A percentile compares a stretch with the other conserved stretches of the same genome.
phyloP scores from a whole-genome alignment of 1,140 invertebrate genomes.

The Subanguina moxae region DNA sequence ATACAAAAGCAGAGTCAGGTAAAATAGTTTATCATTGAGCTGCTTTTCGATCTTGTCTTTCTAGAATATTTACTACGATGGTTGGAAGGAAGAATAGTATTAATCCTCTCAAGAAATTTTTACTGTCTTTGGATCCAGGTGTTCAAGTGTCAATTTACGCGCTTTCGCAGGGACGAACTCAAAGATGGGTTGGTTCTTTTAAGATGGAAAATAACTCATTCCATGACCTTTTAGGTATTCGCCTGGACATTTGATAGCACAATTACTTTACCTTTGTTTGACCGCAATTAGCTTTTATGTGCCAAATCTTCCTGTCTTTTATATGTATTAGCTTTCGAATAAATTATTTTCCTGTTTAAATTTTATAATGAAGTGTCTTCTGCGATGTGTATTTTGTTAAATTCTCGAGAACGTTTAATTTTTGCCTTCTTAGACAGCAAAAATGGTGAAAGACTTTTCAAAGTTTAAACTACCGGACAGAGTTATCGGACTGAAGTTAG shows the following conservation, averaged over 20 bases:
- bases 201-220: neutral
- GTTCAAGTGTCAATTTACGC: slow-evolving; percentile 15
- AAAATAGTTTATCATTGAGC: neutral
- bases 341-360: no score
- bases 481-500: no score
- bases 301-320: no score
- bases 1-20: slow-evolving; percentile 19
- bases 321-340: no score
- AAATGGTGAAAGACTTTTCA: no score
- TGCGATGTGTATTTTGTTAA: no score
- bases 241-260: slow-evolving; percentile 19
- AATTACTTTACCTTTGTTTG: no score
- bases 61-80: slow-evolving; percentile 28
- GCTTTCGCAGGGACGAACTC: slow-evolving; percentile 22
- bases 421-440: no score
- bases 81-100: slow-evolving; percentile 19
- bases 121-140: neutral
- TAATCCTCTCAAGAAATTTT: neutral
- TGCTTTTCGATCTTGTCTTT: neutral
- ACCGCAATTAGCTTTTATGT: no score
- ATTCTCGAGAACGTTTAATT: no score
- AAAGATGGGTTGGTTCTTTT: slow-evolving; percentile 10
- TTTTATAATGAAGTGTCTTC: no score
- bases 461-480: no score
- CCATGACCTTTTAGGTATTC: slow-evolving; percentile 6